phyloP scores from a whole-genome alignment of 2,888 invertebrate genomes.

The Allacma fusca region DNA sequence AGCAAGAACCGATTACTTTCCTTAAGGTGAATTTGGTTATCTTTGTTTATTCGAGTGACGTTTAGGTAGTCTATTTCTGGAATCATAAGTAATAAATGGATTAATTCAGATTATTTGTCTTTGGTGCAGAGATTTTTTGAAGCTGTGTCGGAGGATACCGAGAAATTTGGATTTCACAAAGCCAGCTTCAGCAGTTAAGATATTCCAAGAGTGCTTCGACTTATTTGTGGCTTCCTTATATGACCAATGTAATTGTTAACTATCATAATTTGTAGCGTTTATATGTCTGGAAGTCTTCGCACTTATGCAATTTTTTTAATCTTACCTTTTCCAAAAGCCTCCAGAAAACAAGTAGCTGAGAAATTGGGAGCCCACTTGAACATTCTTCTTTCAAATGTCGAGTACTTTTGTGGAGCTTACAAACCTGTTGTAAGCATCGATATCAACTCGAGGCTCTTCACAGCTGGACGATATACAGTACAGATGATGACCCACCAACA shows the following conservation, averaged over 20 bases:
- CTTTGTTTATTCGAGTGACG: not conserved
- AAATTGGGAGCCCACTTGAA: conserved; percentile 83
- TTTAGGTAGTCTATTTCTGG: no score
- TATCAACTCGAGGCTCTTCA: conserved; percentile 70
- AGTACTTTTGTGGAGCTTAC: conserved; percentile 78
- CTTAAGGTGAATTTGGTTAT: conserved; percentile 42
- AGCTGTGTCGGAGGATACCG: conserved; percentile 84
- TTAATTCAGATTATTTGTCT: no score
- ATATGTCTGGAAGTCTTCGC: not conserved
- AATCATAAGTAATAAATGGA: no score
- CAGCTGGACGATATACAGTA: conserved; percentile 74
- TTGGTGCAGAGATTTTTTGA: conserved; percentile 89
- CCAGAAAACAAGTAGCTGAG: conserved; percentile 74
- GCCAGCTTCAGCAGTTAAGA: conserved; percentile 73
- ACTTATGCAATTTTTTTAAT: no score
- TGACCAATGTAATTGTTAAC: conserved; percentile 63
- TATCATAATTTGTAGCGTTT: not conserved
- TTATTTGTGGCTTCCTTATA: conserved; percentile 85
- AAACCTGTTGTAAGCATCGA: conserved; percentile 71
- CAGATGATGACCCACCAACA: conserved; percentile 41
- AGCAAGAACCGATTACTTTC: conserved; percentile 47
- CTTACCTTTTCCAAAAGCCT: conserved; percentile 67
- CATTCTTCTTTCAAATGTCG: conserved; percentile 80
- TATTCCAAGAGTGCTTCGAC: conserved; percentile 89
- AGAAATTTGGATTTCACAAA: conserved; percentile 78